Percentiles rank a stretch among this genome's conserved stretches.
phyloP scores from a whole-genome alignment of 2,113 vertebrate genomes.

The Rousettus leschenaultii region DNA sequence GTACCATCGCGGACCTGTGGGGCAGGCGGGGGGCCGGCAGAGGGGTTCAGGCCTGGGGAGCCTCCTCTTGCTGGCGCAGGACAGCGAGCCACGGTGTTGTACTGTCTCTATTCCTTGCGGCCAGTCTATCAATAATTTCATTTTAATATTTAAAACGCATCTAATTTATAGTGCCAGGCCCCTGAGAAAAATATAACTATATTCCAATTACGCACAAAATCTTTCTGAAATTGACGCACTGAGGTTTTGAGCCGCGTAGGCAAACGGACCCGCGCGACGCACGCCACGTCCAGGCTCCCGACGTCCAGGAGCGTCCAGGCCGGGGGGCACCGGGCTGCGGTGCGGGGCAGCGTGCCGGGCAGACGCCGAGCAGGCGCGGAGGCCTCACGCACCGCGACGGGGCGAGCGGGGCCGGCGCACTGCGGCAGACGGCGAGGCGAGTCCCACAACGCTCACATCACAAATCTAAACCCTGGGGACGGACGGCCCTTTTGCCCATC shows the following conservation, averaged over 20 bases:
- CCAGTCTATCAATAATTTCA: not conserved
- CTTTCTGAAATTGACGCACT: not conserved
- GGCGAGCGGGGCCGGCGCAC: too few relatives aligned
- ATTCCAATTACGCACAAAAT: not conserved
- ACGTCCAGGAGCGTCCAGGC: too few relatives aligned
- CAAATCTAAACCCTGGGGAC: not conserved
- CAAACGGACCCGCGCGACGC: not conserved
- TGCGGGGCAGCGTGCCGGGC: too few relatives aligned
- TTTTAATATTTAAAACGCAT: not conserved
- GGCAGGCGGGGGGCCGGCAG: not conserved
- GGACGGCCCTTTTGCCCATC: not conserved
- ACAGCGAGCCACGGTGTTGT: not conserved
- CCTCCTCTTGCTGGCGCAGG: too few relatives aligned
- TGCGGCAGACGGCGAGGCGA: too few relatives aligned
- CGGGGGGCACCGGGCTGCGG: too few relatives aligned
- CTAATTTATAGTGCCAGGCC: not conserved
- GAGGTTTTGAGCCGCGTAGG: not conserved
- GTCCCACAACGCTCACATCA: not conserved
- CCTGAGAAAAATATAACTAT: not conserved
- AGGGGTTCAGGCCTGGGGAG: not conserved
- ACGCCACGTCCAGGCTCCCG: too few relatives aligned
- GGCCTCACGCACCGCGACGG: too few relatives aligned
- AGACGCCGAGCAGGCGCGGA: too few relatives aligned
- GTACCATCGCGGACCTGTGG: accelerated
- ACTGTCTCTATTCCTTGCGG: not conserved